Evolutionary conservation across 2,797 vertebrate species (phyloP), one percentile per base, ranked within the genome.

Genomic region (Sebastiscus albofasciatus): DNA sequence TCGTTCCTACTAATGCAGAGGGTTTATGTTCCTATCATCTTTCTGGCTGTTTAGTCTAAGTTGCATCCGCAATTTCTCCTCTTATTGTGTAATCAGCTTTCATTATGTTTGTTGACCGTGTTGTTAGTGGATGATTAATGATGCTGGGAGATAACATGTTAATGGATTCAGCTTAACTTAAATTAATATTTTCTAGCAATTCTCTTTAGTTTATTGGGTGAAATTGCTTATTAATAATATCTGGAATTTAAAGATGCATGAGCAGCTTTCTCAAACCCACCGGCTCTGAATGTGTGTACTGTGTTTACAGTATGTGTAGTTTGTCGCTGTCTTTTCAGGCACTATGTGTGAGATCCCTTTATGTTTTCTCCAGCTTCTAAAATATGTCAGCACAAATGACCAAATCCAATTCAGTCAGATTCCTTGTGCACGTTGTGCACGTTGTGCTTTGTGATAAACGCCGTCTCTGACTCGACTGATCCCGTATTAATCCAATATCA

Each of bases 111-210:
- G 67, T 79, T 84, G 62, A 77, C 39, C 36, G 31, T 68, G 42
- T 59, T 34, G 46, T 79, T 86, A 52, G 61, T 69, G 46, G 72
- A 72, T 85, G 75, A 87, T 81, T 77, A 81, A 86, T 86, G 79
- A 76, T 1, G 13, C 67, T 79, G 73, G 70, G 66, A 70, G 65
- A 60, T 77, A 58, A 84, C 81, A 72, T 79, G 64, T 75, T 72
- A 71, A 34, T 49, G 60, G 52, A 0, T 54, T 87, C 62, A 81
- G 36, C 24, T 64, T 58, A 78, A 81, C 16, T 39, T 75, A 36
- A 85, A 80, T 34, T 11, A 61, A 77, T 49, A 73, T 20, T 77
- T 71, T 80, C n/a, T 8, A 24, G 22, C 42, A 74, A 71, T 80
- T 20, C 31, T 68, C 76, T 75, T 46, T 54, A 56, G 52, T 67